Conservation (phyloP, 2,113 vertebrate species). For the Poecilia latipinna region DNA sequence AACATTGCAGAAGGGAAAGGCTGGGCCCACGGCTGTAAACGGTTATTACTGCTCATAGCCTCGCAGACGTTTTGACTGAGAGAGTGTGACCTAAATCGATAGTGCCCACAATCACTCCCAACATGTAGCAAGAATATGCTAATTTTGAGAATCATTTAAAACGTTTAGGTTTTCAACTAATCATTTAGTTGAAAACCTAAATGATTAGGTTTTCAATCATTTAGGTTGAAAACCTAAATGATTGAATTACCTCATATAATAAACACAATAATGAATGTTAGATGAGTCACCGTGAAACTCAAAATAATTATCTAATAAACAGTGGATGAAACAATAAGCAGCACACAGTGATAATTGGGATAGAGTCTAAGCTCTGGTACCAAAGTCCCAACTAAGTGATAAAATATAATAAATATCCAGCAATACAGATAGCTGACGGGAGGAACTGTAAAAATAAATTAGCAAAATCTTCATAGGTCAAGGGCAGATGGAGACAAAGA, state of each 20-base stretch:
- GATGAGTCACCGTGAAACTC: neutral
- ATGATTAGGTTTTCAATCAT: too few relatives aligned
- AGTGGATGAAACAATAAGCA: neutral
- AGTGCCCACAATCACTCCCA: neutral
- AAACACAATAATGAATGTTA: neutral
- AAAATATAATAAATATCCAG: neutral
- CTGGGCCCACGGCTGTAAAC: too few relatives aligned
- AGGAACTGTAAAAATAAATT: slow-evolving; percentile 5
- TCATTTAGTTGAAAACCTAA: too few relatives aligned
- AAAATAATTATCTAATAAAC: neutral
- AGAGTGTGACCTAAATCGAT: too few relatives aligned
- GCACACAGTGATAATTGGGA: neutral
- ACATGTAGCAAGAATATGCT: neutral
- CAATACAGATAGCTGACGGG: neutral
- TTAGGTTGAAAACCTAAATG: too few relatives aligned
- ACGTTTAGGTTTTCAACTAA: neutral
- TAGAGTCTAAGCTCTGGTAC: neutral
- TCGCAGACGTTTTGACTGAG: too few relatives aligned
- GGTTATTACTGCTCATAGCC: too few relatives aligned
- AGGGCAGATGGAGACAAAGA: slow-evolving; percentile 21
- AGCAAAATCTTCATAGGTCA: neutral
- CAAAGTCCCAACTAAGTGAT: neutral
- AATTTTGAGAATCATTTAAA: neutral
- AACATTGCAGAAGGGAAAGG: too few relatives aligned
- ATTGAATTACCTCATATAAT: neutral